phyloP scores from a whole-genome alignment of 2,888 invertebrate genomes.

The Rotaria socialis region DNA sequence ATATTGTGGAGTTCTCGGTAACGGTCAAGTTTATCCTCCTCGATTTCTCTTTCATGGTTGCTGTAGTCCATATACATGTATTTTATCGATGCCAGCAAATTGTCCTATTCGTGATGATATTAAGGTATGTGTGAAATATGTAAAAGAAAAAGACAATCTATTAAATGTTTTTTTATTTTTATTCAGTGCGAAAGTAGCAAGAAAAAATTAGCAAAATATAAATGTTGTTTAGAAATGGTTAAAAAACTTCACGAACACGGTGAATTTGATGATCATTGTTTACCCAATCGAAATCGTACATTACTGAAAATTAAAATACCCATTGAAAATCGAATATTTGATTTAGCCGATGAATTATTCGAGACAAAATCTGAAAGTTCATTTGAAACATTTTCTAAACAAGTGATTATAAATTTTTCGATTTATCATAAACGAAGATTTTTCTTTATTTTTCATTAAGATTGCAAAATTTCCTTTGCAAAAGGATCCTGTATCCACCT shows the following conservation, averaged over 20 bases:
- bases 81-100: slow-evolving; percentile 5
- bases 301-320: background rate
- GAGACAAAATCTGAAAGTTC: background rate
- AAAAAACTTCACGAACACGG: background rate
- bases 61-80: background rate
- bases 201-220: slow-evolving; percentile 7
- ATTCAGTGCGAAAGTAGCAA: background rate
- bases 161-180: background rate
- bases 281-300: background rate
- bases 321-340: background rate
- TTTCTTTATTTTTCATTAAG: background rate
- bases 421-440: background rate
- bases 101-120: slow-evolving; percentile 24
- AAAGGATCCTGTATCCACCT: background rate
- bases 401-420: background rate
- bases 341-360: background rate
- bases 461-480: background rate
- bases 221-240: slow-evolving; percentile 23
- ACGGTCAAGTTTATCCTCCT: background rate
- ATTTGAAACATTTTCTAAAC: background rate
- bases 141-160: background rate
- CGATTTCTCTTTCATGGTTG: background rate
- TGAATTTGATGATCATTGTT: slow-evolving; percentile 21
- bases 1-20: slow-evolving; percentile 14
- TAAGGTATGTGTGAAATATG: background rate